Evolutionary conservation across 2,113 vertebrate species (phyloP), one percentile per base, ranked within the genome.

Genomic region (Deroptyus accipitrinus): DNA sequence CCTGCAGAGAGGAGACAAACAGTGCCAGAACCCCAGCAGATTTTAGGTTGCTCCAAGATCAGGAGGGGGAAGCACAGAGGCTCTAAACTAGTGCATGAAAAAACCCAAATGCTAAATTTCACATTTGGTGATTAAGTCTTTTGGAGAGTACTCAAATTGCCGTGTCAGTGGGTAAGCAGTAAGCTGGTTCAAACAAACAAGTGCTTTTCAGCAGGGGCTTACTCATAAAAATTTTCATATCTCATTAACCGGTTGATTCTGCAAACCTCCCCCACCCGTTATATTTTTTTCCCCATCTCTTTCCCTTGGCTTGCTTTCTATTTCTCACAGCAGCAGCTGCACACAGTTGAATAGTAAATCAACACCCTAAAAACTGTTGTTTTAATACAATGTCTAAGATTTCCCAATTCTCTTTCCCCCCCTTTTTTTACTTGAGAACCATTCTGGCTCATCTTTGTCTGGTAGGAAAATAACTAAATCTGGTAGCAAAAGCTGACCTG

Each of bases 291-390:
- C 82, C 96, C 97, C 94, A 95, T 97, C 94, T 86, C 90, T 80
- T 97, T 95, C 49, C 93, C 95, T 98, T 98, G 98, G 98, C 98
- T 97, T 35, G 81, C 84, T 72, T 98, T 98, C 98, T 97, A 97
- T 97, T 98, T 98, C 97, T 97, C 84, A 83, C 91, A 97, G 96
- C 96, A 96, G 97, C 98, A 98, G 98, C 98, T 98, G 98, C 70
- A 37, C 97, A 90, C 95, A 97, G 98, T 97, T 98, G 98, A 98
- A 98, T 98, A 98, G 98, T 98, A 98, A 98, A 98, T 98, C 98
- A 98, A 98, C 97, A 97, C 97, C 98, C 98, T 97, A 98, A 98
- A 98, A 97, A 97, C 98, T 93, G 98, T 98, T 98, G 98, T 98
- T 98, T 98, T 98, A 97, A 97, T 97, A 98, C 98, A 98, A 98